Evolutionary conservation across 2,797 vertebrate genomes (phyloP).

Genomic region (Trachops cirrhosus): DNA sequence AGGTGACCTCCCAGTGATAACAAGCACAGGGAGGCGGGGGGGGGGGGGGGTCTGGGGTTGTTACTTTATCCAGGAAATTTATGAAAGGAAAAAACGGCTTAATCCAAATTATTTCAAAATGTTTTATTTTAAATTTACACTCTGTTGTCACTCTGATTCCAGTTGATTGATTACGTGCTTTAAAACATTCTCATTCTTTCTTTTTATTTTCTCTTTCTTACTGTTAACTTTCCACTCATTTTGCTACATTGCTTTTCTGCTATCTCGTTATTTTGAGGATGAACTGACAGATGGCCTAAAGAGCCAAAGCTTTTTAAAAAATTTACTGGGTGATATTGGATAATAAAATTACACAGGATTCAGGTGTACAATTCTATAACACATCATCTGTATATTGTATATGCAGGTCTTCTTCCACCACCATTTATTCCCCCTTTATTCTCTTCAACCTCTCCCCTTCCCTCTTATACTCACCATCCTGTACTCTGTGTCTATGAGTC

Average conservation of each 20-base stretch:
- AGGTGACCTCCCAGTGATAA: neutral
- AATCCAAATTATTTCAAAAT: neutral
- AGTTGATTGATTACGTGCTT: neutral
- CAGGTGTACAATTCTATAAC: neutral
- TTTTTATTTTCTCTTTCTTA: constrained; percentile 14
- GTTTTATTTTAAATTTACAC: neutral
- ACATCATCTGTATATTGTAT: too few species aligned
- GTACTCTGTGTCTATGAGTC: neutral
- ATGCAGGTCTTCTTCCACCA: neutral
- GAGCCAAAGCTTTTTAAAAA: neutral
- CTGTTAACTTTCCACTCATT: neutral
- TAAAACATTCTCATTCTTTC: neutral
- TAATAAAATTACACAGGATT: neutral
- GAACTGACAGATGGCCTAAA: constrained; percentile 71
- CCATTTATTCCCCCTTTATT: neutral
- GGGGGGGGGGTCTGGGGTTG: accelerated
- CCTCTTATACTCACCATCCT: neutral
- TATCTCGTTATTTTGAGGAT: constrained; percentile 25
- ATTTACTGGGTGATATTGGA: neutral
- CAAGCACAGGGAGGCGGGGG: accelerated
- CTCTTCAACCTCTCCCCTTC: too few species aligned
- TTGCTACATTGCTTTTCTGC: constrained; percentile 17
- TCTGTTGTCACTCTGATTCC: neutral
- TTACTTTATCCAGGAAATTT: neutral
- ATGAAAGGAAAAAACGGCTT: neutral